Base-by-base conservation (phyloP, 2,888 invertebrate species). In the Eilema griseolum region DNA sequence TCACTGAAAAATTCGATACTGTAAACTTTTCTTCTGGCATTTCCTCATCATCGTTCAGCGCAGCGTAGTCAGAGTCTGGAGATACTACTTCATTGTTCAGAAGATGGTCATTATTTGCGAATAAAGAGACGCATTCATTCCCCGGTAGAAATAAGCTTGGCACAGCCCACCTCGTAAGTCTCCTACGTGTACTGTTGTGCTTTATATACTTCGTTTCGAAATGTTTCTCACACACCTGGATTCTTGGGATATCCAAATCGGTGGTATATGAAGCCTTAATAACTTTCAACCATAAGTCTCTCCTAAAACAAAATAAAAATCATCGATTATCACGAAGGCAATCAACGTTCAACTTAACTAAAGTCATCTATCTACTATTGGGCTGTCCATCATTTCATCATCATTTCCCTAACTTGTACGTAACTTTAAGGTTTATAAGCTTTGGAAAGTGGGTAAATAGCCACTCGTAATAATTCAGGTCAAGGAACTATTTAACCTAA, bases 81-180 rank as follows among this genome's bases (percentile, higher is more conserved):
- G n/a, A 23, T 31, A 8, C 62, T 31, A 12, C 62, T 11, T 62
- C 24, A 11, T 11, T 5, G 24, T 41, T 4, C 1, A 0, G 16
- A 2, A 24, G 20, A 52, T 52, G 0, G 5, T 26, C 62, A 1
- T 11, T 7, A 28, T 10, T n/a, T 28, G 28, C 28, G 24, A 14
- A 57, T n/a, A n/a, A 56, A 20, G 23, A 16, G 20, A 24, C 23
- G 20, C 23, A 7, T 59, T 59, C 26, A 0, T 16, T 7, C 2
- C 11, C 0, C 3, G 82, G 81, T 11, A 86, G 67, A 52, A 66
- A 71, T 24, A 80, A 73, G 3, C 82, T 80, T 16, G 86, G 86
- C 12, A 82, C 41, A 4, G 82, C 85, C 20, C 70, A 67, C 62
- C 70, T 76, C 61, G 73, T 68, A 7, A 86, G 73, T 7, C 79